Evolutionary conservation across 2,113 vertebrate species (phyloP).

Genomic region (Himantopus leucocephalus): DNA sequence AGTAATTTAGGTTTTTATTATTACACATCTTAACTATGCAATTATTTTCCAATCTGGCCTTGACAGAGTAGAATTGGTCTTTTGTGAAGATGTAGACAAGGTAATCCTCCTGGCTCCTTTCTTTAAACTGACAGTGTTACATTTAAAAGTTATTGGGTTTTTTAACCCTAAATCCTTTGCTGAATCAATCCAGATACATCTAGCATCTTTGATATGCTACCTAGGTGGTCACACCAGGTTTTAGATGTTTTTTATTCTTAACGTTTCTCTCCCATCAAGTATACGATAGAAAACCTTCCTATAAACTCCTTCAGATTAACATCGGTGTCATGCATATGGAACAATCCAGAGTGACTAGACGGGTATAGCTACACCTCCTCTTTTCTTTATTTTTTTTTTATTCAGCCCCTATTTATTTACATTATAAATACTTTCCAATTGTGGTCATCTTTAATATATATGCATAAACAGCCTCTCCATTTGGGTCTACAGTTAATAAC

Average conservation of each 20-base stretch:
- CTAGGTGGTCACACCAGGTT: not conserved
- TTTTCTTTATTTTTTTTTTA: not conserved
- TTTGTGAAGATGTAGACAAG: not conserved
- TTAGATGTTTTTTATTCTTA: not conserved
- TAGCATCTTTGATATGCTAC: not conserved
- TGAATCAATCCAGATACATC: not conserved
- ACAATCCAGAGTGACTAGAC: not conserved
- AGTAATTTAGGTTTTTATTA: not conserved
- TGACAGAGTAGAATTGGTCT: not conserved
- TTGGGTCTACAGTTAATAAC: not conserved
- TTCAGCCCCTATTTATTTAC: not conserved
- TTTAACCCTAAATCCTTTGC: not conserved
- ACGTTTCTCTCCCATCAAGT: not conserved
- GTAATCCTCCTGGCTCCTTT: not conserved
- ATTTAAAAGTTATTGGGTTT: not conserved
- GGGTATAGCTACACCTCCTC: not conserved
- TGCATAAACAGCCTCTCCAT: not conserved
- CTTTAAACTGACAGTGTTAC: not conserved
- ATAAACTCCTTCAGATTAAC: not conserved
- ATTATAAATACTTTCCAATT: not conserved
- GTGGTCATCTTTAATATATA: fast-evolving
- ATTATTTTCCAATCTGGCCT: not conserved
- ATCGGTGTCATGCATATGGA: not conserved
- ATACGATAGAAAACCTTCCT: not conserved
- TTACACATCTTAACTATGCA: not conserved